A percentile compares a stretch with the other conserved stretches of the same genome.
phyloP scores from a whole-genome alignment of 2,113 vertebrate genomes.

The Trachemys scripta region DNA sequence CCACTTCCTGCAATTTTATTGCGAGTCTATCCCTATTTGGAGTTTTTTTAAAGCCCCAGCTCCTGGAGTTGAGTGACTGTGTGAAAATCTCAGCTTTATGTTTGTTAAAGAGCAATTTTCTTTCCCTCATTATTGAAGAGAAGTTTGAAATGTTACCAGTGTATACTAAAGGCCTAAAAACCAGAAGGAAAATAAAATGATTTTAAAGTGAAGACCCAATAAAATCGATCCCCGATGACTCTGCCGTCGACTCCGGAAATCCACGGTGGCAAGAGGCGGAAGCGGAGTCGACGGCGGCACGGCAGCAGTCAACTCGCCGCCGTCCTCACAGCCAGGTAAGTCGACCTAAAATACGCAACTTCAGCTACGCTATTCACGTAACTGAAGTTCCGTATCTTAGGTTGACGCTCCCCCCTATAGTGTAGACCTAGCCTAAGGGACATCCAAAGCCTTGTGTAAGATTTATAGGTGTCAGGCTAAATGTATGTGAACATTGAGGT shows the following conservation, averaged over 20 bases:
- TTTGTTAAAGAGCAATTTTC: not conserved
- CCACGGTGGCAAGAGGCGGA: too few species aligned
- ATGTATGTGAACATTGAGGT: not conserved
- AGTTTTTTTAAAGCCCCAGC: not conserved
- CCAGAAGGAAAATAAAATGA: not conserved
- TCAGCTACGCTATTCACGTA: too few species aligned
- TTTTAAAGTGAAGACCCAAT: not conserved
- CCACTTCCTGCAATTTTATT: not conserved
- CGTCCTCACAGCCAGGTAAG: too few species aligned
- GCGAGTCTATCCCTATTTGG: not conserved
- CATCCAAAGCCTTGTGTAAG: not conserved
- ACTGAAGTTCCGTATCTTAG: too few species aligned
- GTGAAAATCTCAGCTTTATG: not conserved
- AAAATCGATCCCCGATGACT: too few species aligned
- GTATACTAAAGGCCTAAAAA: not conserved
- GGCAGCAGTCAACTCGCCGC: too few species aligned
- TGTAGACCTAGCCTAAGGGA: not conserved
- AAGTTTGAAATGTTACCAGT: not conserved
- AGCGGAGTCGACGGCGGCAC: too few species aligned
- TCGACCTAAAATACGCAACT: too few species aligned
- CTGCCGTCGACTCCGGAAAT: too few species aligned
- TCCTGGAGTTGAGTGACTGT: not conserved
- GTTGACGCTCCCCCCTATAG: too few species aligned
- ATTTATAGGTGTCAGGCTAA: not conserved
- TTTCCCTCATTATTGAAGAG: not conserved